Evolutionary conservation across 1,140 invertebrate species (phyloP), one percentile per base, ranked within the genome.

Genomic region (Theocolax elegans): DNA sequence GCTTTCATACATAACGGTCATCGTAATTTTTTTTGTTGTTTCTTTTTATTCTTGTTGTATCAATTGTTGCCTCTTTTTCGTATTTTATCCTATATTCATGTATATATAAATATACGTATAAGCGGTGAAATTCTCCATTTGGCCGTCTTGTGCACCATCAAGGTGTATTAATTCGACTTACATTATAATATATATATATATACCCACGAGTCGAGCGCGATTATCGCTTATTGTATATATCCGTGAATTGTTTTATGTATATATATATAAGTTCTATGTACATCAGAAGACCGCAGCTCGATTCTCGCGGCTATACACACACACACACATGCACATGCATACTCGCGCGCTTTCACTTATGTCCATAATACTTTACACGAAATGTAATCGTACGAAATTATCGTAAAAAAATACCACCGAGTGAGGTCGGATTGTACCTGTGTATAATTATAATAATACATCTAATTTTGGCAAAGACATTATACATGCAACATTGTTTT

Each of bases 1-100:
- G 56, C 56, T 60, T 67, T 59, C 25, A 49, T 48, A 68, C 46
- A 68, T 54, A 59, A 53, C 66, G 66, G 56, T 60, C 49, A 49
- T 48, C 65, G 38, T 46, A 17, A 38, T 31, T 40, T 23, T 65
- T n/a, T 12, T 51, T 2, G 3, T 51, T 19, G 44, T 13, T 46
- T 59, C 21, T 15, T n/a, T n/a, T n/a, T 40, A 46, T 29, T 27
- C 42, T 62, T 62, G 8, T 48, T 23, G 29, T 31, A 17, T 17
- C 21, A 31, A 12, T 31, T 1, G 17, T 46, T 29, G 13, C 4
- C 27, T n/a, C n/a, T n/a, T n/a, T n/a, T n/a, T n/a, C n/a, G n/a
- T n/a, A n/a, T n/a, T n/a, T n/a, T n/a, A n/a, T n/a, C n/a, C n/a
- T n/a, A n/a, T n/a, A n/a, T n/a, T n/a, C n/a, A n/a, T n/a, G n/a